Base-by-base conservation (phyloP, 2,113 vertebrate species). In the Spea bombifrons region DNA sequence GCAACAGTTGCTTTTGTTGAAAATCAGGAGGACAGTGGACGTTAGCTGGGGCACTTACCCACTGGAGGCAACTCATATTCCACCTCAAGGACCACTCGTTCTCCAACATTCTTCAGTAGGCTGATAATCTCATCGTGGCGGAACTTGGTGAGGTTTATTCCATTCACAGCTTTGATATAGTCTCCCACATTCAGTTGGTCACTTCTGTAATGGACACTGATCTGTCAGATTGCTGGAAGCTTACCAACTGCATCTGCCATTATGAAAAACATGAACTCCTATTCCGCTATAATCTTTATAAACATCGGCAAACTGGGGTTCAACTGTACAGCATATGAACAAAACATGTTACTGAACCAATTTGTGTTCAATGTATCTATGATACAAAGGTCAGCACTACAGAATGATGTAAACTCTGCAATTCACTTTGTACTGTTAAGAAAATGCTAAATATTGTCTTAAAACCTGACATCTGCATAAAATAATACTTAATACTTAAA, bases 91-190 rank as follows among this genome's bases (percentile, higher is more conserved):
- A 98, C 94, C 75, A 98, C 97, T 7, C 97, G 89, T 83, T 99
- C 97, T 0, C 97, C 97, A 1, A 99, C 96, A 0, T 99, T 99
- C 89, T 99, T 99, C 85, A 99, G 91, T 72, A 99, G 87, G 73
- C 97, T 98, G 90, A 99, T 98, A 90, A 99, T 99, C 87, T 99
- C 97, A 0, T 99, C 97, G 0, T 99, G 97, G 63, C 97, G 94
- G 90, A 99, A 99, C 81, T 96, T 98, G 76, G 95, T 93, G 82
- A 99, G 86, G 87, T 98, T 99, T 92, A 99, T 99, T 73, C 97
- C 97, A 64, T 99, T 99, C 7, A 99, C 97, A 1, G 97, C 94
- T 84, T 97, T 97, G 84, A 99, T 99, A 86, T 97, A 99, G 89
- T 99, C 97, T 0, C 97, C 97, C 8, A 99, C 93, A 81, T 96